Base-by-base conservation (phyloP, 2,113 vertebrate species). In the Syngnathus scovelli region DNA sequence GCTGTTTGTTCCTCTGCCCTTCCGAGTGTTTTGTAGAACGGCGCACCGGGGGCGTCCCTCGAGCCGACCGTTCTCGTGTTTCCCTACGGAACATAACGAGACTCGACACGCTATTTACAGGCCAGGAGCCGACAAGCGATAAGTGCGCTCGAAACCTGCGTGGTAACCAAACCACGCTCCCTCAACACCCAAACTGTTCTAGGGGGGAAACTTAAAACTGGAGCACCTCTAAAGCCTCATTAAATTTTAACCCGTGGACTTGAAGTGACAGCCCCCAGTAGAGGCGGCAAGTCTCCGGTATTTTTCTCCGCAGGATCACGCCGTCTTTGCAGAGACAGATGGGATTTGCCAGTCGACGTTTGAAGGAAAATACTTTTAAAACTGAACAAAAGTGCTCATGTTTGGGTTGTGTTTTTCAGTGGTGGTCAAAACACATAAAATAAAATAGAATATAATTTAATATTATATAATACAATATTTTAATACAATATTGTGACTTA, bases 211-310 rank as follows among this genome's bases (percentile, higher is more conserved):
- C 72, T 76, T 48, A 61, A 64, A 74, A 66, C 15, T 76, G 52
- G 63, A 36, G 64, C 65, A 27, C 61, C 63, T 72, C 67, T 48
- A 74, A 72, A 69, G 37, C 65, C 73, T 79, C 73, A 82, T 80
- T 78, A 68, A 70, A 70, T 61, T 75, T 69, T 71, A 70, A 83
- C 66, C 75, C 55, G 61, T 58, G 74, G 46, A 69, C 66, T 60
- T 54, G 16, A 44, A 49, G 64, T 79, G 72, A 68, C 71, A 71
- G 65, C 60, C 27, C 51, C 71, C 58, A 64, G 69, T 56, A 69
- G 58, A 67, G 51, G n/a, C 37, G 60, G 56, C 12, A 54, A 21
- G 33, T 61, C 65, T 15, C 41, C 7, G 38, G 10, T 68, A 8
- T 64, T 54, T 62, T 38, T 67, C 23, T 58, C 21, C 12, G 6